Base-by-base conservation (phyloP, 2,888 invertebrate species). In the Agonopterix alstromeriana region DNA sequence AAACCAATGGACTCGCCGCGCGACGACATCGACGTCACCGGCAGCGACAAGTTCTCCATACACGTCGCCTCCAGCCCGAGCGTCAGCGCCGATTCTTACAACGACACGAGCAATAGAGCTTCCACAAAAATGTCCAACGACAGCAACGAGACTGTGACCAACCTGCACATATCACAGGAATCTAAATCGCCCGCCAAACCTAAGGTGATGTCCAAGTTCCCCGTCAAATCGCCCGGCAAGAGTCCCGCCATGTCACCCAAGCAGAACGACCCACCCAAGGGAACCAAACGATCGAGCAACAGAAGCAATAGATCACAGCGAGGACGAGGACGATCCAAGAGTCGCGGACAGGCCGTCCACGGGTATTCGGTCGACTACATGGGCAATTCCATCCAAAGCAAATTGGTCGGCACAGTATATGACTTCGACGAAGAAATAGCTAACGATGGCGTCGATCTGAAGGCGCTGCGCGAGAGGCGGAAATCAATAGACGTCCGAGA, bases 391-490 rank as follows among this genome's bases (percentile, higher is more conserved):
- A 94, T 95, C 52, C 94, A 94, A 56, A 94, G 93, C 70, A 95
- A 95, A 71, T 84, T 96, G 38, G 93, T 93, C 7, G 96, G 97
- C 8, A 97, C 97, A 2, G 97, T 97, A 1, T 97, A 96, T 65
- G 97, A 96, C 73, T 95, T 95, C 56, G 94, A 96, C 55, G 96
- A 96, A 63, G 96, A 96, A 70, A 92, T 95, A 51, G 91, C 92
- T 8, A 93, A 91, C 57, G 94, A 94, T 53, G 93, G 93, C 10
- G 93, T 95, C 48, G 94, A 94, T 73, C 78, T 96, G 9, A 93
- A 95, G 63, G 93, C 95, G 8, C 91, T 96, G 82, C 88, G 96
- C 36, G 96, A 96, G 64, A 89, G 93, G 52, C 89, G 95, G 47
- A 93, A 94, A 62, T 95, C 95, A 0, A 90, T 93, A 9, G 95